Percentiles rank a stretch among this genome's conserved stretches.
phyloP scores from a whole-genome alignment of 2,797 vertebrate species.

The Amblyraja radiata region DNA sequence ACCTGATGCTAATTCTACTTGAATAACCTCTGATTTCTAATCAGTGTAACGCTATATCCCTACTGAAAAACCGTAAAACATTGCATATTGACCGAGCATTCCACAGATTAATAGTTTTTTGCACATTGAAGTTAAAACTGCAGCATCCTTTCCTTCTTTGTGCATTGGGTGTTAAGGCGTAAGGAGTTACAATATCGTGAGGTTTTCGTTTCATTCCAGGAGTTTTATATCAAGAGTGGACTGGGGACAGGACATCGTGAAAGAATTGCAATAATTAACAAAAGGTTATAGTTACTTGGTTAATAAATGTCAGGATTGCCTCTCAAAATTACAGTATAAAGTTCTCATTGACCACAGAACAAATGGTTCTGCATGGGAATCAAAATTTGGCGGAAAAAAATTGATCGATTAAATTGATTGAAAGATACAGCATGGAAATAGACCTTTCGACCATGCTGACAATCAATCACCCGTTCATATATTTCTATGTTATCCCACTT shows the following conservation, averaged over 20 bases:
- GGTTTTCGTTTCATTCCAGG: neutral
- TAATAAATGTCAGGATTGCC: constrained; percentile 24
- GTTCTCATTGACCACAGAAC: constrained; percentile 3
- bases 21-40: neutral
- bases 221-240: neutral
- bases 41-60: neutral
- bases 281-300: neutral
- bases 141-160: neutral
- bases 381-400: neutral
- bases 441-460: too few species aligned
- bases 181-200: neutral
- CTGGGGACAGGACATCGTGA: neutral
- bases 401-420: too few species aligned
- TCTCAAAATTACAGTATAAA: neutral
- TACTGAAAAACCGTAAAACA: neutral
- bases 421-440: too few species aligned
- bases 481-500: too few species aligned
- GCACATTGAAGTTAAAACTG: neutral
- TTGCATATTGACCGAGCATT: neutral
- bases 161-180: neutral
- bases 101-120: neutral
- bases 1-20: neutral
- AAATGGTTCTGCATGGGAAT: neutral
- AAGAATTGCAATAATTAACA: constrained; percentile 1
- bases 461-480: too few species aligned